A percentile compares a stretch with the other conserved stretches of the same genome.
Conservation (phyloP, 2,888 invertebrate species). For the Cephus sareptanus region DNA sequence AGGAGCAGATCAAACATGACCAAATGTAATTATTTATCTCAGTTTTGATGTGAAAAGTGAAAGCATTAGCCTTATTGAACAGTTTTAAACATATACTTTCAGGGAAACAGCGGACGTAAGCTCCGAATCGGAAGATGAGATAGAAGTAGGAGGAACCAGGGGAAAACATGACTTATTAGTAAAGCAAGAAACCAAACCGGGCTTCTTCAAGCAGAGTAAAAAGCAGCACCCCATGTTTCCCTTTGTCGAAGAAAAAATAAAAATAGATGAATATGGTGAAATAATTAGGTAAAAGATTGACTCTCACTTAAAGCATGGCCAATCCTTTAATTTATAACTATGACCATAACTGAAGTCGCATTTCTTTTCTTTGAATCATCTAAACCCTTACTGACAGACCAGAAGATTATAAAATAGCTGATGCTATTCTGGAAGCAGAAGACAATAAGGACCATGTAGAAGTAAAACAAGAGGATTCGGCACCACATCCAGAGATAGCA, state of each 20-base stretch:
- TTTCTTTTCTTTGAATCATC: conserved; percentile 13
- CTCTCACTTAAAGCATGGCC: conserved; percentile 8
- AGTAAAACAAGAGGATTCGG: conserved; percentile 74
- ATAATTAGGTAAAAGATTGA: conserved; percentile 74
- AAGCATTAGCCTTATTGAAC: neutral
- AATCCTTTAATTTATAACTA: conserved; percentile 14
- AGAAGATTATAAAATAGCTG: conserved; percentile 90
- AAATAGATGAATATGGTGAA: conserved; percentile 97
- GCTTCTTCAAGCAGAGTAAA: conserved; percentile 89
- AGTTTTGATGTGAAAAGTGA: neutral
- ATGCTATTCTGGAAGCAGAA: conserved; percentile 74
- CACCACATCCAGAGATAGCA: conserved; percentile 62
- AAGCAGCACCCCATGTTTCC: conserved; percentile 98
- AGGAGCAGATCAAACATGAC: conserved; percentile 64
- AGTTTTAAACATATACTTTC: conserved; percentile 25
- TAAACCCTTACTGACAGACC: conserved; percentile 68
- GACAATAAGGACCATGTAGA: conserved; percentile 77
- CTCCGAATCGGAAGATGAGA: conserved; percentile 87
- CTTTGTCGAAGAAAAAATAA: conserved; percentile 89
- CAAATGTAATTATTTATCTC: conserved; percentile 53
- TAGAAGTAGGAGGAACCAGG: conserved; percentile 80
- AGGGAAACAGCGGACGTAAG: conserved; percentile 79
- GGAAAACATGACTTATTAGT: conserved; percentile 91
- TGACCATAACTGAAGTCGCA: neutral
- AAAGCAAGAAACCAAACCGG: conserved; percentile 78